Percentiles rank a stretch among this genome's conserved stretches.
These are phyloP conservation scores for Conus canariensis DNA, from an alignment of 2,888 invertebrate species.

Conservation along the genomic window DNA sequence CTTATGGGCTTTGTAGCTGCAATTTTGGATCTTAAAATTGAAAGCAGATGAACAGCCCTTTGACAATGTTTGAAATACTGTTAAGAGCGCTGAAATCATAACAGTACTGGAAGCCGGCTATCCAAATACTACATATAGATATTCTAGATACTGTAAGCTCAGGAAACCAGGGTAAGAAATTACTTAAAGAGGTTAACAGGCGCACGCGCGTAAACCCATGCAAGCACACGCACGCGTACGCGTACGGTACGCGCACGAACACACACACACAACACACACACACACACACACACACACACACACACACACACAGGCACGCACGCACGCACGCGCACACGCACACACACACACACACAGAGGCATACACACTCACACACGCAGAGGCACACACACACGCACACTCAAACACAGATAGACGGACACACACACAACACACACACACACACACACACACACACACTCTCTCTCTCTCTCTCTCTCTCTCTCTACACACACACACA, in stretches of 20 bases:
- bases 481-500: neutral
- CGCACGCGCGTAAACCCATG: neutral
- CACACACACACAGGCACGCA: conserved; percentile 23
- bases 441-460: neutral
- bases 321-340: neutral
- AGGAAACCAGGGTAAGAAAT: too few species aligned
- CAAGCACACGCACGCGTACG: neutral
- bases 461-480: too few species aligned
- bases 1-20: too few species aligned
- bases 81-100: too few species aligned
- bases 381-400: neutral
- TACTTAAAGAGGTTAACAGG: neutral
- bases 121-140: too few species aligned
- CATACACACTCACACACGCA: neutral
- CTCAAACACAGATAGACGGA: neutral
- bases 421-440: conserved; percentile 12
- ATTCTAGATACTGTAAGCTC: too few species aligned
- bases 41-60: too few species aligned
- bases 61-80: too few species aligned
- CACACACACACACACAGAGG: conserved; percentile 14
- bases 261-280: too few species aligned
- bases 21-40: too few species aligned
- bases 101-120: too few species aligned
- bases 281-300: conserved; percentile 1
- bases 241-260: neutral